Evolutionary conservation across 2,113 vertebrate genomes (phyloP), one percentile per base, ranked within the genome.

Genomic region (Gadus macrocephalus): DNA sequence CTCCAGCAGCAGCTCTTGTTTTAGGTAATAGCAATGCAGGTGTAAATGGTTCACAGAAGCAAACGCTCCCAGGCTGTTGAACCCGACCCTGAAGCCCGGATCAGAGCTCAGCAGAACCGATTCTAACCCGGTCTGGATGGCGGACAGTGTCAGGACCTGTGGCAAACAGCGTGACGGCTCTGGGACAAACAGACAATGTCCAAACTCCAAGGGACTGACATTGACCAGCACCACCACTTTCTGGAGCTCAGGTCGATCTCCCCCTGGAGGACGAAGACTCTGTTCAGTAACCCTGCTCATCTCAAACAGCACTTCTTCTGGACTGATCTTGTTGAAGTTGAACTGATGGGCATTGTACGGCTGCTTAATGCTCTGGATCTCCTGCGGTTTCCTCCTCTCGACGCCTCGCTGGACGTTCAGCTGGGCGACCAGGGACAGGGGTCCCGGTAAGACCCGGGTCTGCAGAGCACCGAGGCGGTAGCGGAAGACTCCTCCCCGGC

Each of bases 21-120:
- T 35, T 71, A 98, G 75, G 82, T 97, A 98, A 72, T 94, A 94
- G 14, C 91, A 93, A 11, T 98, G 96, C 1, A 98, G 84, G 71
- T 98, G 96, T 11, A 97, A 85, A 70, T 97, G 96, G 86, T 98
- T 98, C 58, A 98, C 94, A 0, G 96, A 98, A 17, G 96, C 96
- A 80, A 93, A 91, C 2, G 88, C 96, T 0, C 95, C 95, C 2
- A 98, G 92, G 74, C 96, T 95, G 85, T 98, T 98, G 81, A 98
- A 98, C 1, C 96, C 96, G 0, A 97, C 85, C 0, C 93, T 87
- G 82, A 96, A 95, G n/a, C 91, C 91, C 0, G 93, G 94, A 69
- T 94, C 89, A 0, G 86, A 74, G 70, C 96, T 98, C 28, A 98
- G 89, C 15, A 98, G 85, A 4, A 94, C 86, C 0, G 92, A 86